Conservation (phyloP, 2,113 vertebrate species). For the Leptosomus discolor region DNA sequence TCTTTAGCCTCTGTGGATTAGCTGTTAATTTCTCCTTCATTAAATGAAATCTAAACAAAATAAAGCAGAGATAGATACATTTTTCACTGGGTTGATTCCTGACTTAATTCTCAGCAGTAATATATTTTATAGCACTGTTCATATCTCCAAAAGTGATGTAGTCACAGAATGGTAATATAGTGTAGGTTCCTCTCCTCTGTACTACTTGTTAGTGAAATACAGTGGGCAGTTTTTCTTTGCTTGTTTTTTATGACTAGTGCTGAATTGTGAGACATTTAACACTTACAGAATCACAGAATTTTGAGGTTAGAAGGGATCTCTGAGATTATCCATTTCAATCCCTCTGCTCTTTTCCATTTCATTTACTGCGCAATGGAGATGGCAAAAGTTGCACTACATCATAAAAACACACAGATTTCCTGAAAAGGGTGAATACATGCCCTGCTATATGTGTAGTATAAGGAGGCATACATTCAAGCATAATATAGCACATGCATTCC, state of each 20-base stretch:
- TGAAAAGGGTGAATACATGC: neutral
- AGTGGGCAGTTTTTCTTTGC: neutral
- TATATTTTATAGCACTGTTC: neutral
- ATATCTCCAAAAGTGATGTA: neutral
- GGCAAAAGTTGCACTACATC: neutral
- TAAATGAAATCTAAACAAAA: constrained; percentile 3
- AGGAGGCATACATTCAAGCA: neutral
- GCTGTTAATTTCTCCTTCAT: constrained; percentile 36
- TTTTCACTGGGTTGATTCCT: constrained; percentile 11
- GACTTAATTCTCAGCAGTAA: neutral
- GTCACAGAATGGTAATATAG: neutral
- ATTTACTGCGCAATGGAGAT: neutral
- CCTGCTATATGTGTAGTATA: neutral
- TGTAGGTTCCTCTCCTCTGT: neutral
- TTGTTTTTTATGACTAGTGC: neutral
- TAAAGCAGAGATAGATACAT: neutral
- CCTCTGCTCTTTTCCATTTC: neutral
- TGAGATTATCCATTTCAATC: neutral
- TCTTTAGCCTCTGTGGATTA: neutral
- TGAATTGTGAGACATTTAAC: neutral
- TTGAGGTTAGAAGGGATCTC: neutral
- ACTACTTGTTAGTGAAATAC: neutral
- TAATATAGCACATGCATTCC: neutral
- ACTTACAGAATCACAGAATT: neutral
- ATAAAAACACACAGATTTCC: neutral